A percentile compares a stretch with the other conserved stretches of the same genome.
Evolutionary conservation across 2,797 vertebrate species (phyloP).

Genomic region (Manis crassicaudata): DNA sequence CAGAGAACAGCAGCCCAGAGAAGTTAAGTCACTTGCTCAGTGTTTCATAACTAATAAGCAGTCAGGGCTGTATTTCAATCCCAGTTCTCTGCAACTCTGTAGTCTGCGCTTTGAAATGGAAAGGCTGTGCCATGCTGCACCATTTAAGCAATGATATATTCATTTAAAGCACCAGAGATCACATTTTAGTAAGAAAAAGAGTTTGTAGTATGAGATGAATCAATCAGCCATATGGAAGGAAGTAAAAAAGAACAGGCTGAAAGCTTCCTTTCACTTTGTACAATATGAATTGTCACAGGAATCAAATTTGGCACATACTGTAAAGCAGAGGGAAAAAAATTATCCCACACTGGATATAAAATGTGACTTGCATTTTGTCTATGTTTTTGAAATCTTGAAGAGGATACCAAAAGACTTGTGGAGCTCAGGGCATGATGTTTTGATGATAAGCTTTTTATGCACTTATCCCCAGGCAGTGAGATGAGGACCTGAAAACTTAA

Average conservation of each 20-base stretch:
- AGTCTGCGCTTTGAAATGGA: slow-evolving; percentile 64
- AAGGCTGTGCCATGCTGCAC: slow-evolving; percentile 17
- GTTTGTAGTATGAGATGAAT: slow-evolving; percentile 72
- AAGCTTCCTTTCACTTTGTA: slow-evolving; percentile 64
- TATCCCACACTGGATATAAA: slow-evolving; percentile 37
- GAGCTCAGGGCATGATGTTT: slow-evolving; percentile 3
- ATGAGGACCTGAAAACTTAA: slow-evolving; percentile 48
- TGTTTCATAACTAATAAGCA: slow-evolving; percentile 3
- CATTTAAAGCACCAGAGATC: slow-evolving; percentile 71
- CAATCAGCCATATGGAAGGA: slow-evolving; percentile 69
- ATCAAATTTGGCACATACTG: slow-evolving; percentile 65
- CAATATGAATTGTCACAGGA: slow-evolving; percentile 74
- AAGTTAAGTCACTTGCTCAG: not conserved
- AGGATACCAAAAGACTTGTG: slow-evolving; percentile 16
- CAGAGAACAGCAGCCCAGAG: not conserved
- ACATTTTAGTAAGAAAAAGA: slow-evolving; percentile 71
- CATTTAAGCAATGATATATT: slow-evolving; percentile 69
- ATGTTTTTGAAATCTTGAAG: slow-evolving; percentile 51
- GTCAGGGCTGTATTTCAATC: slow-evolving; percentile 27
- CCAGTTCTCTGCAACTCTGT: not conserved
- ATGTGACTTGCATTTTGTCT: slow-evolving; percentile 62
- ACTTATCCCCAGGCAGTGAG: slow-evolving; percentile 45
- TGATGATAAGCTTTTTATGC: slow-evolving; percentile 43
- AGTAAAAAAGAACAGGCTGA: slow-evolving; percentile 55
- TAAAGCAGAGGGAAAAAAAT: slow-evolving; percentile 58